A percentile compares a stretch with the other conserved stretches of the same genome.
Evolutionary conservation across 2,888 invertebrate genomes (phyloP).

Genomic region (Volucella bombylans): DNA sequence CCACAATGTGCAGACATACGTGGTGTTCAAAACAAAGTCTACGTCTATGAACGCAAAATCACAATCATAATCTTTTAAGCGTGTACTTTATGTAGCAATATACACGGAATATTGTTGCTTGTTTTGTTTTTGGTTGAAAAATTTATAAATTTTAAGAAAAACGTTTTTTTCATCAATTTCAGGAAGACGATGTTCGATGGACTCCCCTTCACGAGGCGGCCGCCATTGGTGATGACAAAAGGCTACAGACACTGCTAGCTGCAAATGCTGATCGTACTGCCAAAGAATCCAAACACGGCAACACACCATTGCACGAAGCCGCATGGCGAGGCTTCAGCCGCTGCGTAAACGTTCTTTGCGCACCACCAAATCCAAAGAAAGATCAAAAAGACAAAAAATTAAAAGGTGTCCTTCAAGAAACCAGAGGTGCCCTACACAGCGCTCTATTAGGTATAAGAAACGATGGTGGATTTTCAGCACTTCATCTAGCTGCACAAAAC

Average conservation of each 20-base stretch:
- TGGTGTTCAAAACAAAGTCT: too few relatives aligned
- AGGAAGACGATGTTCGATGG: slow-evolving; percentile 79
- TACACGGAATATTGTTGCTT: too few relatives aligned
- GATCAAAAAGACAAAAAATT: slow-evolving; percentile 77
- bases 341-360: slow-evolving; percentile 88
- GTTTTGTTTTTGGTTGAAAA: too few relatives aligned
- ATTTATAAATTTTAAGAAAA: neutral
- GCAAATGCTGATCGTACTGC: slow-evolving; percentile 78
- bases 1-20: too few relatives aligned
- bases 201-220: slow-evolving; percentile 79
- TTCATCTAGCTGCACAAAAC: slow-evolving; percentile 97
- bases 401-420: slow-evolving; percentile 77
- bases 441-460: slow-evolving; percentile 87
- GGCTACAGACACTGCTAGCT: slow-evolving; percentile 77
- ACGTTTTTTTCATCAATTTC: slow-evolving; percentile 8
- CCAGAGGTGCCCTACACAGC: slow-evolving; percentile 84
- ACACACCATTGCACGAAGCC: slow-evolving; percentile 96
- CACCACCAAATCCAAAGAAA: slow-evolving; percentile 76
- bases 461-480: slow-evolving; percentile 94
- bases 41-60: too few relatives aligned
- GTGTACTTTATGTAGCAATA: too few relatives aligned
- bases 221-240: slow-evolving; percentile 78
- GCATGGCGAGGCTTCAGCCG: slow-evolving; percentile 97
- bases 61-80: too few relatives aligned
- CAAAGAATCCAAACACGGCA: slow-evolving; percentile 88